Conservation (phyloP, 2,113 vertebrate genomes). For the Nibea coibor region DNA sequence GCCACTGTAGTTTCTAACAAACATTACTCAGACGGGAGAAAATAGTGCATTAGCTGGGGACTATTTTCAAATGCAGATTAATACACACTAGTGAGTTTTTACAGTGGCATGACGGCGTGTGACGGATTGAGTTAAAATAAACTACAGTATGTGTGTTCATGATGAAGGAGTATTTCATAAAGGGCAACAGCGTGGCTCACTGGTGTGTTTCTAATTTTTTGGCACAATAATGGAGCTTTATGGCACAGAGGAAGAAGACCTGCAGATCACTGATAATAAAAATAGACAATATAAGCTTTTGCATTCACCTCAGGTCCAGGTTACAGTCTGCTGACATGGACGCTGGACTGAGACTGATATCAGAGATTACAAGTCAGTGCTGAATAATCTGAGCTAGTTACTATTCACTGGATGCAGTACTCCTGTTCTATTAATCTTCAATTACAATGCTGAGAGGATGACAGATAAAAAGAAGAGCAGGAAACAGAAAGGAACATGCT, state of each 20-base stretch:
- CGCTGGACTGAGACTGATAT: slow-evolving; percentile 3
- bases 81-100: not conserved
- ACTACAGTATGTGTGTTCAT: not conserved
- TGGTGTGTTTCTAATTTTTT: slow-evolving; percentile 13
- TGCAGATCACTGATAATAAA: not conserved
- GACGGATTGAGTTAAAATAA: not conserved
- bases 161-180: not conserved
- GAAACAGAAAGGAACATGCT: slow-evolving; percentile 58
- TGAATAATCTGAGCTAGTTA: slow-evolving; percentile 50
- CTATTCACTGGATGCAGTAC: slow-evolving; percentile 39
- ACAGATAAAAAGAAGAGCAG: slow-evolving; percentile 28
- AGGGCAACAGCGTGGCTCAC: not conserved
- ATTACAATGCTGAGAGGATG: slow-evolving; percentile 61
- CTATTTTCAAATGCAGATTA: not conserved
- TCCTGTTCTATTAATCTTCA: slow-evolving; percentile 63
- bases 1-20: not conserved
- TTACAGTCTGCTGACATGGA: slow-evolving; percentile 16
- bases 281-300: slow-evolving; percentile 2
- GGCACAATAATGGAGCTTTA: not conserved
- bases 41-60: not conserved
- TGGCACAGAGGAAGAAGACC: not conserved
- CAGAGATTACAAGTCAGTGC: slow-evolving; percentile 28
- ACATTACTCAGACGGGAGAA: not conserved
- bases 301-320: not conserved
- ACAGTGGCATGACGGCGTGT: not conserved